Evolutionary conservation across 2,797 vertebrate genomes (phyloP).

Genomic region (Simalia tracyae): DNA sequence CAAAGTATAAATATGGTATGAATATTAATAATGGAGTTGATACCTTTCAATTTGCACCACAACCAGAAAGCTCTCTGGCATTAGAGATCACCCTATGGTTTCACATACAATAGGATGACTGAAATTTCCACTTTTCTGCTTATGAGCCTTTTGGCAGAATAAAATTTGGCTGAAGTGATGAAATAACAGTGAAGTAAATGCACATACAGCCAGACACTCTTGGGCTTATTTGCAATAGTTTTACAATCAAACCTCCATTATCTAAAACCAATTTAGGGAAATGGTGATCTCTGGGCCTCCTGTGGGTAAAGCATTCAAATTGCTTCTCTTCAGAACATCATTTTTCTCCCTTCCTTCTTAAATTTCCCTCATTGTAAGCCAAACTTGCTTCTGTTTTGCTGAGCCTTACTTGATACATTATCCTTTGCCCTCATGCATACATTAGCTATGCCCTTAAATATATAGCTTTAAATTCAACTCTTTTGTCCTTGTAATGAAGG

Average conservation of each 20-base stretch:
- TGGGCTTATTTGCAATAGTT: conserved; percentile 45
- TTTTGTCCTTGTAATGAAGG: conserved; percentile 67
- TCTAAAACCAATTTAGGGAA: conserved; percentile 61
- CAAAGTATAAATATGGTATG: not conserved
- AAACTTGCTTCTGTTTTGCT: conserved; percentile 50
- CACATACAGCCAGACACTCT: conserved; percentile 16
- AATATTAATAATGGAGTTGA: not conserved
- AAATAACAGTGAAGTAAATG: not conserved
- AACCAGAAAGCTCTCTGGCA: not conserved
- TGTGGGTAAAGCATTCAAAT: conserved; percentile 56
- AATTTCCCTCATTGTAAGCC: conserved; percentile 55
- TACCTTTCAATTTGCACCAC: not conserved
- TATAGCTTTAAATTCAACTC: not conserved
- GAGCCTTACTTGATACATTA: conserved; percentile 55
- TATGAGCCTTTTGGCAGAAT: not conserved
- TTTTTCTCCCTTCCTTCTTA: conserved; percentile 55
- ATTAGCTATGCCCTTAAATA: conserved; percentile 65
- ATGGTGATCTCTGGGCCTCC: conserved; percentile 43
- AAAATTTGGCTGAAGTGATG: conserved; percentile 4
- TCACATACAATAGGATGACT: not conserved
- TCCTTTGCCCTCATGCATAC: conserved; percentile 64
- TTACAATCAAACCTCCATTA: conserved; percentile 58
- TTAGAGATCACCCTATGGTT: not conserved
- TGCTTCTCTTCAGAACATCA: conserved; percentile 62
- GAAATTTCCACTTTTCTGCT: not conserved